Base-by-base conservation (phyloP, 2,888 invertebrate species). In the Leucoma salicis region DNA sequence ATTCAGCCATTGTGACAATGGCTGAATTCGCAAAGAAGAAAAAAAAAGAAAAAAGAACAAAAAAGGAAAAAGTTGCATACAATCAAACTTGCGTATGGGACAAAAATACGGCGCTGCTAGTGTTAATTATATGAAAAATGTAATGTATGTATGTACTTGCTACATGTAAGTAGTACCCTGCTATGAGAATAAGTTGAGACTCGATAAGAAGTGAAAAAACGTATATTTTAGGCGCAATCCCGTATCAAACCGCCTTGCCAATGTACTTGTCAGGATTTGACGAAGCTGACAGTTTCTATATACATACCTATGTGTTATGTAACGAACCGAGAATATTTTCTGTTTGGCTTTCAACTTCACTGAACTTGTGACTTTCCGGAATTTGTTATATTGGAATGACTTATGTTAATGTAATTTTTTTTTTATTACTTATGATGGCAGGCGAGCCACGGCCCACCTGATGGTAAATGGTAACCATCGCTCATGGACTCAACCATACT, bases 311-410 rank as follows among this genome's bases (percentile, higher is more conserved):
- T 44, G 32, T 42, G 38, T 46, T 21, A 60, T 41, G 62, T 68
- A 71, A 70, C 68, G 70, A 70, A 70, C 68, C 61, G 66, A 51
- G 48, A 46, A 54, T 39, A 48, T 51, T 61, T n/a, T 46, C 49
- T 69, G 60, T 70, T 70, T 70, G 70, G 39, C 35, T 63, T 70
- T 69, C 57, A 57, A 44, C 46, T 40, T 54, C 51, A 51, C 44
- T 53, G 57, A 42, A 39, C 38, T 33, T 46, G 61, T 57, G 59
- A 65, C 40, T 43, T 37, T 39, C 34, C 16, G 14, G 16, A 35
- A 40, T 36, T 46, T 45, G 31, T 46, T 50, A 24, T 38, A 33
- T 46, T 44, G 24, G 24, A 33, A 18, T 41, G 5, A 12, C 6
- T 29, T 16, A 16, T 16, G 16, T 4, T 16, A 6, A 16, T 16